Conservation (phyloP, 2,113 vertebrate species). For the Ibidorhyncha struthersii region DNA sequence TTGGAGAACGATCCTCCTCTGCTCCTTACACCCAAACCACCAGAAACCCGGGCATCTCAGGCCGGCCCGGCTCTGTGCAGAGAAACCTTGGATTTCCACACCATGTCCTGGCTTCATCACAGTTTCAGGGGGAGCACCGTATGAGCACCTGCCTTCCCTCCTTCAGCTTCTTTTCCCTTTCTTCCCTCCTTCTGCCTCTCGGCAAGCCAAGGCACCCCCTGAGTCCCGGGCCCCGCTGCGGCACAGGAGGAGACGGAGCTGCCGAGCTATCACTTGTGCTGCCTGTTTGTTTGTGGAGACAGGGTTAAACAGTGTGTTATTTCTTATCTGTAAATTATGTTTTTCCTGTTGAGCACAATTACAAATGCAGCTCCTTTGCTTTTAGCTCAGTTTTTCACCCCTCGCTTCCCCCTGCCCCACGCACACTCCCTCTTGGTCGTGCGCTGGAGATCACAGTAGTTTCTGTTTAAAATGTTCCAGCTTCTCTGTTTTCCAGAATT, state of each 20-base stretch:
- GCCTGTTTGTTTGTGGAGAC: not conserved
- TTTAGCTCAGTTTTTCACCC: not conserved
- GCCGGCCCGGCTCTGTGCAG: no score
- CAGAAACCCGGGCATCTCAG: fast-evolving
- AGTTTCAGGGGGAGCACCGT: not conserved
- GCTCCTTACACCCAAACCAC: not conserved
- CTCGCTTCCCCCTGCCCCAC: not conserved
- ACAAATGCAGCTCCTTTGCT: not conserved
- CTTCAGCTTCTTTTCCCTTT: not conserved
- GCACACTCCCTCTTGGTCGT: not conserved
- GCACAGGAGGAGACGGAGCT: not conserved
- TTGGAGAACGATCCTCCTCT: not conserved
- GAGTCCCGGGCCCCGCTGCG: fast-evolving
- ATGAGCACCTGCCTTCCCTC: fast-evolving
- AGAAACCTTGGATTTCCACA: not conserved
- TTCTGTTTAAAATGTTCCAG: conserved; percentile 63
- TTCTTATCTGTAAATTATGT: not conserved
- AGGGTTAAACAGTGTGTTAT: not conserved
- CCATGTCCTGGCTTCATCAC: not conserved
- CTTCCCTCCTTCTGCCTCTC: not conserved
- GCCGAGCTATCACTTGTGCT: not conserved
- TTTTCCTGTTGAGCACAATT: not conserved
- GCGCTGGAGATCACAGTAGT: conserved; percentile 13
- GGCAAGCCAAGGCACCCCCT: not conserved
- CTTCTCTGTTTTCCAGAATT: conserved; percentile 45